phyloP scores from a whole-genome alignment of 2,888 invertebrate genomes.

The Ormyrus nitidulus region DNA sequence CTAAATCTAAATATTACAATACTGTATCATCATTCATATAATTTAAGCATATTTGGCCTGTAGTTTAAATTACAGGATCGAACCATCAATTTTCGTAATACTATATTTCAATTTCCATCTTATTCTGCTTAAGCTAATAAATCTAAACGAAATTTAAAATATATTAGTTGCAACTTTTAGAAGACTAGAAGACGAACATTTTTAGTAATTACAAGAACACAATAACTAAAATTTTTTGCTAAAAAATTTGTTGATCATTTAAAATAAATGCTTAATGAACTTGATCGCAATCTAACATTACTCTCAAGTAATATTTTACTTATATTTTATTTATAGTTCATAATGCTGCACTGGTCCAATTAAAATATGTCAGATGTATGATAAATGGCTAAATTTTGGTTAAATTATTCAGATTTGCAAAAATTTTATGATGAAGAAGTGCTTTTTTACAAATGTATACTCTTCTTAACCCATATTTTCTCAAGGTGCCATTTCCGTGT shows the following conservation, averaged over 20 bases:
- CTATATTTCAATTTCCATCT: neutral
- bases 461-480: too few species aligned
- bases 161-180: neutral
- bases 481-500: too few species aligned
- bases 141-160: too few species aligned
- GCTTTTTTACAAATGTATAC: too few species aligned
- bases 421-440: neutral
- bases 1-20: constrained; percentile 4
- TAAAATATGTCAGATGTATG: neutral
- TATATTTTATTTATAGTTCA: neutral
- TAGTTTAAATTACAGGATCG: too few species aligned
- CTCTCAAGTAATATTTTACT: too few species aligned
- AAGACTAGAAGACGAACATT: constrained; percentile 7
- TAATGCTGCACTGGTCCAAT: constrained; percentile 18
- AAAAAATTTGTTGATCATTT: neutral
- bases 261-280: neutral
- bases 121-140: too few species aligned
- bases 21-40: neutral
- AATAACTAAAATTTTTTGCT: neutral
- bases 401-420: neutral
- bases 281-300: too few species aligned
- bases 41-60: constrained; percentile 2
- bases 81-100: too few species aligned
- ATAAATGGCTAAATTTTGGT: too few species aligned
- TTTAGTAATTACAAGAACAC: neutral